These are phyloP conservation scores for Morpho deidamia DNA, from an alignment of 2,888 invertebrate species.

Conservation along the genomic window DNA sequence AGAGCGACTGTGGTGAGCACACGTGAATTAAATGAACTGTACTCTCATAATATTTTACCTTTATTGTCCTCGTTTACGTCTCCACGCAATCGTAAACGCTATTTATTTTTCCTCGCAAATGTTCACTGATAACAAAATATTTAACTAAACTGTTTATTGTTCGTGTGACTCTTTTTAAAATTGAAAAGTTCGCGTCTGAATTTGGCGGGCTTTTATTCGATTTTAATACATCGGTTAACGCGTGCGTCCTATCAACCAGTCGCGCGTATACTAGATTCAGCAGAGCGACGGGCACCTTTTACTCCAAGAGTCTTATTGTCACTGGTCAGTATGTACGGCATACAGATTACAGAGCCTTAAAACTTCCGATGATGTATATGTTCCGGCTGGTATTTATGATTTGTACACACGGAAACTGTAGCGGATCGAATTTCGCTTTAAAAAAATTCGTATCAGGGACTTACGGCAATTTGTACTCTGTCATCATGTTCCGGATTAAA, in stretches of 20 bases:
- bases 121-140: slow-evolving; percentile 38
- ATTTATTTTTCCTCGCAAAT: slow-evolving; percentile 33
- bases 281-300: slow-evolving; percentile 49
- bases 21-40: slow-evolving; percentile 27
- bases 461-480: slow-evolving; percentile 16
- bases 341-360: slow-evolving; percentile 28
- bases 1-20: slow-evolving; percentile 3
- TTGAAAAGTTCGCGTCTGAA: slow-evolving; percentile 30
- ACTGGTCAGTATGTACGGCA: slow-evolving; percentile 34
- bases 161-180: slow-evolving; percentile 35
- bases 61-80: slow-evolving; percentile 36
- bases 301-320: slow-evolving; percentile 50
- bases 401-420: slow-evolving; percentile 35
- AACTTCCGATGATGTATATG: slow-evolving; percentile 66
- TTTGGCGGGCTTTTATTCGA: slow-evolving; percentile 43
- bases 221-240: slow-evolving; percentile 20
- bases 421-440: slow-evolving; percentile 27
- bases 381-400: slow-evolving; percentile 53
- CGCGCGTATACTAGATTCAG: slow-evolving; percentile 60
- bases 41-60: slow-evolving; percentile 39
- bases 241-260: slow-evolving; percentile 51
- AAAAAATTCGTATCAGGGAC: slow-evolving; percentile 19
- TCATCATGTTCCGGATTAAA: slow-evolving; percentile 4
- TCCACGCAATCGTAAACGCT: slow-evolving; percentile 33
- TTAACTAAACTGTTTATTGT: slow-evolving; percentile 22